Evolutionary conservation across 1,140 invertebrate species (phyloP).

Genomic region (Megathymus violae): DNA sequence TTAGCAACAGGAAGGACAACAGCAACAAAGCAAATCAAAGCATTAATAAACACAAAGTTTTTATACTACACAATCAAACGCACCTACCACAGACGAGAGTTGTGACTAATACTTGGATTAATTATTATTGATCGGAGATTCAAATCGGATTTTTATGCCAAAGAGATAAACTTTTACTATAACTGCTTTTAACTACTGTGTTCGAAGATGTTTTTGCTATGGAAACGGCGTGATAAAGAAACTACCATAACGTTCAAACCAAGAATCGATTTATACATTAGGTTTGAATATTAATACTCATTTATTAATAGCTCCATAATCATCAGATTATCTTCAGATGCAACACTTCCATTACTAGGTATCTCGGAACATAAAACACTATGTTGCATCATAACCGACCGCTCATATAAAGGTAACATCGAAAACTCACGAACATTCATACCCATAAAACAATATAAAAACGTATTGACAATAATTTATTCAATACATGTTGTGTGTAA

Average conservation of each 20-base stretch:
- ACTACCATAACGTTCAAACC: too few relatives aligned
- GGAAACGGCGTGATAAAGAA: too few relatives aligned
- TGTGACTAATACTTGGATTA: background rate
- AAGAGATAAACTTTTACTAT: background rate
- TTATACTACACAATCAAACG: conserved; percentile 12
- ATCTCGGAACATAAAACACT: conserved; percentile 54
- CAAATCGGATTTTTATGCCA: background rate
- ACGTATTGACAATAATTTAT: conserved; percentile 77
- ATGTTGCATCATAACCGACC: conserved; percentile 58
- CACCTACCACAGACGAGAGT: too few relatives aligned
- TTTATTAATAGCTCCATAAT: conserved; percentile 43
- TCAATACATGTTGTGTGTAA: conserved; percentile 53
- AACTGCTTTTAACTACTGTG: background rate
- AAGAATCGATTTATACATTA: conserved; percentile 16
- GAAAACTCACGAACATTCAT: conserved; percentile 67
- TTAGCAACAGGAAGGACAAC: conserved; percentile 20
- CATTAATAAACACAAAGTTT: conserved; percentile 15
- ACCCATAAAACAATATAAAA: conserved; percentile 80
- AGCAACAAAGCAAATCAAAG: background rate
- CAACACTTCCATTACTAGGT: conserved; percentile 46
- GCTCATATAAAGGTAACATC: conserved; percentile 61
- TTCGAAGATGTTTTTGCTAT: too few relatives aligned
- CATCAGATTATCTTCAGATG: conserved; percentile 48
- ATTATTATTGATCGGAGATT: background rate
- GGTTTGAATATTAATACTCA: conserved; percentile 29